Evolutionary conservation across 2,113 vertebrate species (phyloP).

Genomic region (Ceyx melanurus): DNA sequence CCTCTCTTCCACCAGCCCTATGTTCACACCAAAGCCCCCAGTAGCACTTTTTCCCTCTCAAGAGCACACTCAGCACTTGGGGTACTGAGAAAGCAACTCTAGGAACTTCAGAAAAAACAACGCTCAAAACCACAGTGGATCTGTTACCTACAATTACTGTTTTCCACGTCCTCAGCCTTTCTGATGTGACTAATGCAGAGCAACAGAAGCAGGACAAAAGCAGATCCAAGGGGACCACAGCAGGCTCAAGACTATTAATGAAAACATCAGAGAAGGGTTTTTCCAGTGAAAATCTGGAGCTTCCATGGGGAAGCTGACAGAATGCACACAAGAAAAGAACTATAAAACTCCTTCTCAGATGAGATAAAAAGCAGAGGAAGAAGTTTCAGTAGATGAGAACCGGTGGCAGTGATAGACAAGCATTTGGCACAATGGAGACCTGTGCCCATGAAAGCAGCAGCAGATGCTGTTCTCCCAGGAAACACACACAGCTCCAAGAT

Average conservation of each 20-base stretch:
- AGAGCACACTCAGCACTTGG: background rate
- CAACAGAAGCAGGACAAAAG: fast-evolving
- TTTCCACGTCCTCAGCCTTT: background rate
- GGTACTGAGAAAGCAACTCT: background rate
- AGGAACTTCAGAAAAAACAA: background rate
- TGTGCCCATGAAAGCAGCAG: background rate
- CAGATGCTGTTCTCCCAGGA: background rate
- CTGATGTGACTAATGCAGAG: background rate
- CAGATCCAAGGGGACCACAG: background rate
- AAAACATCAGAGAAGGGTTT: background rate
- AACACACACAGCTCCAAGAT: background rate
- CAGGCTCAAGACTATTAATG: background rate
- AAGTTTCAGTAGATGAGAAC: background rate
- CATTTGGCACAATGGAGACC: background rate
- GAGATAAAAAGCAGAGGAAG: background rate
- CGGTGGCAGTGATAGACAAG: background rate
- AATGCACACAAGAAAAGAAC: background rate
- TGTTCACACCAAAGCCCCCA: background rate
- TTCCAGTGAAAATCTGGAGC: background rate
- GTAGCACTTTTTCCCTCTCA: background rate
- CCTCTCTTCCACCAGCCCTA: background rate
- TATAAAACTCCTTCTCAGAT: background rate
- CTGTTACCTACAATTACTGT: background rate
- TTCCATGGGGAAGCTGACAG: background rate
- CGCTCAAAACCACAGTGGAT: background rate